Evolutionary conservation across 2,113 vertebrate genomes (phyloP).

Genomic region (Tauraco erythrolophus): DNA sequence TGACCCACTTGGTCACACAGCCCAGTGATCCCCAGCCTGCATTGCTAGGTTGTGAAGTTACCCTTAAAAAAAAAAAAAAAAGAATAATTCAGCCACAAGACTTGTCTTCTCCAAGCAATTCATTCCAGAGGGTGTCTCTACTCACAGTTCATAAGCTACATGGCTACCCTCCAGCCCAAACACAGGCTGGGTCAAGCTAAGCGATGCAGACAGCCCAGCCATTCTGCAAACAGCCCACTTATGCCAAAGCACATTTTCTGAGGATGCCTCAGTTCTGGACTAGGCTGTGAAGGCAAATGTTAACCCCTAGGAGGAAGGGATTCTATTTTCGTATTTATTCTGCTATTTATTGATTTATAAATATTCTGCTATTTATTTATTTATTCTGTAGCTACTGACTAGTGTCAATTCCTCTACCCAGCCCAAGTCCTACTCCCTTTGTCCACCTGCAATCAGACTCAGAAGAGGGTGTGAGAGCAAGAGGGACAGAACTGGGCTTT

Average conservation of each 20-base stretch:
- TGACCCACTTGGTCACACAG: neutral
- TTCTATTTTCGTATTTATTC: neutral
- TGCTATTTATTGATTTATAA: no score
- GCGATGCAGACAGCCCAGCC: slow-evolving; percentile 34
- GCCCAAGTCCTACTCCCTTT: neutral
- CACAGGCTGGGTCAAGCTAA: slow-evolving; percentile 59
- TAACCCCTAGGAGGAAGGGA: neutral
- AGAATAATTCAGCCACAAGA: neutral
- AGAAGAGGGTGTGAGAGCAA: neutral
- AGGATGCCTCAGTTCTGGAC: slow-evolving; percentile 6
- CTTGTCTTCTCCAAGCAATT: neutral
- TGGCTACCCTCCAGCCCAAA: slow-evolving; percentile 63
- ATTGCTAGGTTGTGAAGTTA: neutral
- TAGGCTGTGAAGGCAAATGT: neutral
- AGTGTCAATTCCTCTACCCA: neutral
- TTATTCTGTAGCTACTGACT: neutral
- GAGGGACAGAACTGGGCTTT: neutral
- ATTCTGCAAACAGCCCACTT: slow-evolving; percentile 14
- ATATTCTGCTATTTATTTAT: no score
- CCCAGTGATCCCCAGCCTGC: neutral
- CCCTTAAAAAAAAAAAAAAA: neutral
- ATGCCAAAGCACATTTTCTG: slow-evolving; percentile 52
- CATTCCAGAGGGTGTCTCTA: slow-evolving; percentile 32
- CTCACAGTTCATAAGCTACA: slow-evolving; percentile 44
- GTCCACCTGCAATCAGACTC: neutral